Base-by-base conservation (phyloP, 2,113 vertebrate genomes). In the Ptychochromis oligacanthus region DNA sequence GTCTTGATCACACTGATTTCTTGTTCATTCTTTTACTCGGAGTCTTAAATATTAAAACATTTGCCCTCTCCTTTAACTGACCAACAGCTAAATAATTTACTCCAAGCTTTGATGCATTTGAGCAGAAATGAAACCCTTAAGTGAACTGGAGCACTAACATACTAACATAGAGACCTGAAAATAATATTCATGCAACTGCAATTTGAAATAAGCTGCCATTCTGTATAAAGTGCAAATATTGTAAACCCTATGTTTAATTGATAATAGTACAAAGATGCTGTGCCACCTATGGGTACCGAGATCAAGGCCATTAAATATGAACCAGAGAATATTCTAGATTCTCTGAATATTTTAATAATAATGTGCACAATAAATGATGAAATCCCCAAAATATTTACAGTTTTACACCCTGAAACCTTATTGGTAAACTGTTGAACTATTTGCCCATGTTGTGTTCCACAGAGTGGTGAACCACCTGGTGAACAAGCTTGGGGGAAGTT, bases 41-140 rank as follows among this genome's bases (percentile, higher is more conserved):
- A 12, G 6, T 75, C 57, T 64, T 49, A 70, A 77, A 75, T 38
- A 67, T 77, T 55, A 54, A 57, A 55, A 38, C 18, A 57, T 57
- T 6, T 77, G 54, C 28, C 38, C 52, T 14, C 75, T 67, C 49
- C 40, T 81, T 78, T 36, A 34, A 64, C 40, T 75, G 81, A 59
- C 46, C 20, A 36, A 15, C 24, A 54, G 38, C 5, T 17, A 4
- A 55, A 31, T 34, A 5, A 61, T 75, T 55, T 55, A 40, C 46
- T 52, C 17, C 46, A 72, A n/a, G 17, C 26, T 72, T 52, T 54
- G 57, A 74, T 43, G 15, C 70, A 7, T 56, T 62, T 40, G 1
- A 52, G 38, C 34, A 36, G 20, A 81, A 8, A 28, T 26, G 12
- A 75, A 52, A 31, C 54, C n/a, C 9, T 22, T 28, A 72, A 72